phyloP scores from a whole-genome alignment of 2,113 vertebrate genomes.

The Planiliza haematocheilus region DNA sequence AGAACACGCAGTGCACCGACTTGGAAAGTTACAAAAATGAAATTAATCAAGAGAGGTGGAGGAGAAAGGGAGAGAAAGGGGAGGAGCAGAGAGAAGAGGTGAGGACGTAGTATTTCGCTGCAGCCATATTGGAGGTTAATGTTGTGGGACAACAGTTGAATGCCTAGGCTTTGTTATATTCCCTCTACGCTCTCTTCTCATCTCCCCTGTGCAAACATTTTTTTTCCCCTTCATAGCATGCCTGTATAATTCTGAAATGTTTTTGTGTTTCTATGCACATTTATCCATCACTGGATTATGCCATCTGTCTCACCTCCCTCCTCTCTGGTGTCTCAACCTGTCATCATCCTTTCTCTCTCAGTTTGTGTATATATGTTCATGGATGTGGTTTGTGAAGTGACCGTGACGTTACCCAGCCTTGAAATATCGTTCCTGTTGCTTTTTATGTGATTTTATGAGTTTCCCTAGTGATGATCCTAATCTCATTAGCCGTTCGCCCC shows the following conservation, averaged over 20 bases:
- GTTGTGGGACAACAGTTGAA: constrained; percentile 23
- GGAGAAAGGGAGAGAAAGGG: neutral
- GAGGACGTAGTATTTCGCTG: constrained; percentile 9
- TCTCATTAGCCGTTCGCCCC: constrained; percentile 43
- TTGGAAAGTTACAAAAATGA: constrained; percentile 28
- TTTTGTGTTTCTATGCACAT: neutral
- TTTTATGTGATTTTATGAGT: constrained; percentile 21
- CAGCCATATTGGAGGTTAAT: constrained; percentile 27
- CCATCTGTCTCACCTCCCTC: constrained; percentile 13
- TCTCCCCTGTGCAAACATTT: neutral
- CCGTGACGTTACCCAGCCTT: constrained; percentile 25
- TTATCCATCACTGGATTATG: constrained; percentile 3
- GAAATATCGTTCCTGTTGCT: constrained; percentile 25
- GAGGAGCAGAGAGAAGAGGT: neutral
- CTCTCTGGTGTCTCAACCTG: constrained; percentile 14
- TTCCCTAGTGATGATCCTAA: constrained; percentile 20
- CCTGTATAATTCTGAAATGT: constrained; percentile 4
- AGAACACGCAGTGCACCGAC: constrained; percentile 30
- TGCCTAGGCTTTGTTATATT: constrained; percentile 11
- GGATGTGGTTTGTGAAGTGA: neutral
- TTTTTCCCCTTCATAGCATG: neutral
- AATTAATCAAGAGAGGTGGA: constrained; percentile 29
- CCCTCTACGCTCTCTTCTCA: constrained; percentile 4
- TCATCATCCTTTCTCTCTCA: constrained; percentile 18
- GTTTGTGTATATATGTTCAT: neutral